phyloP scores from a whole-genome alignment of 2,888 invertebrate species.

The Hydrotaea diabolus region DNA sequence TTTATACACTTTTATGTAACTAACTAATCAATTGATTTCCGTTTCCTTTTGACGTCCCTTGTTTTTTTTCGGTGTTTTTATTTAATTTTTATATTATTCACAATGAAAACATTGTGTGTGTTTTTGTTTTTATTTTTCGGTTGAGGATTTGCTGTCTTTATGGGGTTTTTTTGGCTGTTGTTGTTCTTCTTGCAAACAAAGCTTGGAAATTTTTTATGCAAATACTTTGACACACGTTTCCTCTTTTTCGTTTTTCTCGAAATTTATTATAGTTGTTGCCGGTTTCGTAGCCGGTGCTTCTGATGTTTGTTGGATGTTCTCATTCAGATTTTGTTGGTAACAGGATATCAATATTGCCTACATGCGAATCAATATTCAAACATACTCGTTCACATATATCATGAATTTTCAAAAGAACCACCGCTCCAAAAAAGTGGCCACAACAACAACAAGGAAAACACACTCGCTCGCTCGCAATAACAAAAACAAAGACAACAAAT shows the following conservation, averaged over 20 bases:
- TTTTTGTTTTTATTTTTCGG: slow-evolving; percentile 17
- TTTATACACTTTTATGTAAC: slow-evolving; percentile 33
- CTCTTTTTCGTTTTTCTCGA: slow-evolving; percentile 12
- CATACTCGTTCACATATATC: slow-evolving; percentile 47
- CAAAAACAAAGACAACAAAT: not conserved
- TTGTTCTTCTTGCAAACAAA: slow-evolving; percentile 46
- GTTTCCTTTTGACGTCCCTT: slow-evolving; percentile 25
- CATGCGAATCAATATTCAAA: slow-evolving; percentile 55
- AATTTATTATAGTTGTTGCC: not conserved
- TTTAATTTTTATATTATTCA: slow-evolving; percentile 53
- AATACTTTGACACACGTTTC: slow-evolving; percentile 61
- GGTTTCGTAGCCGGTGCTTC: not conserved
- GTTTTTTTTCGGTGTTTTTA: slow-evolving; percentile 36
- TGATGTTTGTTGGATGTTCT: slow-evolving; percentile 6
- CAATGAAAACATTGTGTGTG: slow-evolving; percentile 24
- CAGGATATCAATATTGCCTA: slow-evolving; percentile 63
- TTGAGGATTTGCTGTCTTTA: slow-evolving; percentile 11
- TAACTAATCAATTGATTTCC: slow-evolving; percentile 58
- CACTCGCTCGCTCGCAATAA: not conserved
- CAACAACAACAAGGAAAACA: too few relatives aligned
- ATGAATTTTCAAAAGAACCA: slow-evolving; percentile 16
- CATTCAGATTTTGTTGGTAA: slow-evolving; percentile 21
- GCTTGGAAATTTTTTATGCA: slow-evolving; percentile 55
- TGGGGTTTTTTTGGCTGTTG: not conserved
- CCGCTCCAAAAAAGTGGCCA: not conserved